Conservation (phyloP, 2,888 invertebrate species). For the Tachystola acroxantha region DNA sequence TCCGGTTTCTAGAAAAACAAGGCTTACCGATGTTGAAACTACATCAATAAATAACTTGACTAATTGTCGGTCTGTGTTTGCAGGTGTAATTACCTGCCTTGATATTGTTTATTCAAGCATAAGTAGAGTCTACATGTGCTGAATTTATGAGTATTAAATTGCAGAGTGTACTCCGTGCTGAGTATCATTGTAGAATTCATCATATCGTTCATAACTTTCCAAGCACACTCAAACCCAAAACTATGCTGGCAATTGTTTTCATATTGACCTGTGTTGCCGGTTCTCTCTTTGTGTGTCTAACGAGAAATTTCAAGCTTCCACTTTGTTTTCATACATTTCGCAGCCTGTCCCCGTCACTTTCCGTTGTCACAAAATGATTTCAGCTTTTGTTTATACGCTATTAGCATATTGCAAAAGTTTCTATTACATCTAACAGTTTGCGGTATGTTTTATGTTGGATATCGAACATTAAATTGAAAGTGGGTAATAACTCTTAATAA, state of each 20-base stretch:
- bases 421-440: neutral
- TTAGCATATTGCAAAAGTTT: neutral
- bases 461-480: conserved; percentile 5
- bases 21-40: no score
- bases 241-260: conserved; percentile 11
- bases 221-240: neutral
- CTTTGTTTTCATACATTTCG: conserved; percentile 24
- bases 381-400: conserved; percentile 16
- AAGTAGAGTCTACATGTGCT: no score
- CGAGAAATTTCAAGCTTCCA: conserved; percentile 34
- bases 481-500: conserved; percentile 6
- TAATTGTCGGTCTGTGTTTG: neutral
- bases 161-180: no score
- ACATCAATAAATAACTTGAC: neutral
- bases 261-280: neutral
- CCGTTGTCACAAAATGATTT: conserved; percentile 32
- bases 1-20: no score
- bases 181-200: no score
- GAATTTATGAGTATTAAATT: no score
- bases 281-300: conserved; percentile 30
- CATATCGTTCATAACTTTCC: neutral
- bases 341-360: conserved; percentile 20
- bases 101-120: no score
- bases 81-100: neutral
- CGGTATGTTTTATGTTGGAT: conserved; percentile 1